Base-by-base conservation (phyloP, 92 coral and sea anemone species). In the Umimayanthus chanpuru region DNA sequence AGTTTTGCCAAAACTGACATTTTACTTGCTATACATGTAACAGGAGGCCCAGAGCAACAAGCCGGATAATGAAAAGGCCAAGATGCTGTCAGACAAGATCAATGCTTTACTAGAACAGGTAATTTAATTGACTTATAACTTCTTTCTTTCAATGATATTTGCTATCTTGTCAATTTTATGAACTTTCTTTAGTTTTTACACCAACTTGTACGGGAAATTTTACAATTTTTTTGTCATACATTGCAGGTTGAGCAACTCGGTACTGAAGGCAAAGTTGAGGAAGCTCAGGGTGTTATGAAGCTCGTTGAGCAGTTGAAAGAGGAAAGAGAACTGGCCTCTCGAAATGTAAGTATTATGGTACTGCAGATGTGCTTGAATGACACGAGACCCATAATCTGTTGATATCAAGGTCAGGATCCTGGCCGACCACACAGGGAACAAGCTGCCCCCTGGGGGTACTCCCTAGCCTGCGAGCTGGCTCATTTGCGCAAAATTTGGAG, bases 251-350 rank as follows among this genome's bases (percentile, higher is more conserved):
- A 96, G 76, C 94, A 96, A 86, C 94, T 96, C 44, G 99, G 99
- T 43, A 95, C 97, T 88, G 99, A 96, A 81, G 99, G 99, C 18
- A 95, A 96, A 70, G 96, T 96, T 6, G 99, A 96, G 83, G 99
- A 96, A 91, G 96, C 99, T 3, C 98, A 96, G 85, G 99, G 99
- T 53, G 99, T 96, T 15, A 96, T 96, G 99, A 96, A 95, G 77
- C 86, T 96, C 72, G 94, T 94, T 85, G 99, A 96, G 11, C 98
- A 96, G 88, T 85, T 96, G 86, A 96, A 96, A 49, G 98, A 90
- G 4, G 99, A 96, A 43, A 90, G 98, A 36, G 98, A 95, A 71
- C 76, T 44, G 26, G 75, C 64, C 4, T 86, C 88, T 79, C 30
- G 83, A 41, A 90, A 87, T 81, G 93, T 90, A 82, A 79, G 82